A percentile compares a stretch with the other conserved stretches of the same genome.
These are phyloP conservation scores for Antennarius striatus DNA, from an alignment of 2,113 vertebrate genomes.

Conservation along the genomic window DNA sequence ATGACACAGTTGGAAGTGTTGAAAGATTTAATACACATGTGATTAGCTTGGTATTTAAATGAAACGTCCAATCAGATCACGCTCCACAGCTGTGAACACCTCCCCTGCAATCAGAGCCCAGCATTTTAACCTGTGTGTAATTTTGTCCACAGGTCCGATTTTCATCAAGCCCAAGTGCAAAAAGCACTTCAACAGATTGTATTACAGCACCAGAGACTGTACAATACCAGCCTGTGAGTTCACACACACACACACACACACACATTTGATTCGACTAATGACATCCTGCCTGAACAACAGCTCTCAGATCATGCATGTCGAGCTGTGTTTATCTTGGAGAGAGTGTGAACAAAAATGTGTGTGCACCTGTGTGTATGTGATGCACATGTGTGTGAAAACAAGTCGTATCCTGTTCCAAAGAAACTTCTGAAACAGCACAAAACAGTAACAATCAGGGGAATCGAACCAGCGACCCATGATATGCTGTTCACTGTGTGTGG, in stretches of 20 bases:
- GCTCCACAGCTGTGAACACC: too few relatives aligned
- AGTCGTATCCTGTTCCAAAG: slow-evolving; percentile 37
- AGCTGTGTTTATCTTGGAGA: slow-evolving; percentile 9
- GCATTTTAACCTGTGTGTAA: background rate
- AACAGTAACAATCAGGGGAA: slow-evolving; percentile 6
- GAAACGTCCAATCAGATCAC: too few relatives aligned
- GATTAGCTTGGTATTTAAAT: too few relatives aligned
- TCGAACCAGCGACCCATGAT: background rate
- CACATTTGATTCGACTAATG: background rate
- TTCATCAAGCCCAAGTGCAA: slow-evolving; percentile 93
- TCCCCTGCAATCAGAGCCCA: slow-evolving; percentile 14
- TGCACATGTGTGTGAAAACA: slow-evolving; percentile 30
- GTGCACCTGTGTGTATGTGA: background rate
- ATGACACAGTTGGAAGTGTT: too few relatives aligned
- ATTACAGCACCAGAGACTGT: slow-evolving; percentile 93
- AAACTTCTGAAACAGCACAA: slow-evolving; percentile 17
- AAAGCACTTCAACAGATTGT: slow-evolving; percentile 91
- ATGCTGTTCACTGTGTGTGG: background rate
- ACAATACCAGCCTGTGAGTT: slow-evolving; percentile 91
- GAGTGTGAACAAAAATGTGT: background rate
- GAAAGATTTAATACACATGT: too few relatives aligned
- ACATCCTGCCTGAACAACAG: slow-evolving; percentile 16
- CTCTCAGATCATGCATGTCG: slow-evolving; percentile 7
- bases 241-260: slow-evolving; percentile 2
- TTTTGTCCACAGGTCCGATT: slow-evolving; percentile 84